Conservation (phyloP, 1,140 invertebrate genomes). For the Leptinotarsa texana region DNA sequence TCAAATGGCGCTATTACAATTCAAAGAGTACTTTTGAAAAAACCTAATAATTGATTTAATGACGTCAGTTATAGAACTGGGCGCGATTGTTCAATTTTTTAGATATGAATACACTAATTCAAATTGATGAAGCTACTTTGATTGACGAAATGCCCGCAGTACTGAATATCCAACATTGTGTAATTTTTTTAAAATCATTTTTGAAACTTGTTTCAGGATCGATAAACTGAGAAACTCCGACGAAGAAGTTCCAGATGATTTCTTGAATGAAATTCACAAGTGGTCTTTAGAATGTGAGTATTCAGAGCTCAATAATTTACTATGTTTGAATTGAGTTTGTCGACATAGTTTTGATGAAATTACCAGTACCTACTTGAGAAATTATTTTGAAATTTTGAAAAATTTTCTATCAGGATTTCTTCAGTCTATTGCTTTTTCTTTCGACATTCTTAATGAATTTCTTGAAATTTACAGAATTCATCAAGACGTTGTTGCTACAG, state of each 20-base stretch:
- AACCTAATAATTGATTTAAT: too few species aligned
- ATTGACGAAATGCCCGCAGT: too few species aligned
- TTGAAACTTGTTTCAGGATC: constrained; percentile 57
- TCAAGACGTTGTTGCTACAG: not conserved
- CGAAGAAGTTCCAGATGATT: constrained; percentile 70
- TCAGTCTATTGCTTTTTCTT: not conserved
- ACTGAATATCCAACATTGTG: too few species aligned
- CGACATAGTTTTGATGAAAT: not conserved
- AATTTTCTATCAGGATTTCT: not conserved
- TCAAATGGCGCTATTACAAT: too few species aligned
- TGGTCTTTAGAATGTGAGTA: constrained; percentile 78
- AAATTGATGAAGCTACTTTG: too few species aligned
- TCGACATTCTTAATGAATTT: not conserved
- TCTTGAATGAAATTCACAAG: constrained; percentile 75
- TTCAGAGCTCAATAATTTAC: not conserved
- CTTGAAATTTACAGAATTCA: not conserved
- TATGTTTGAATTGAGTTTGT: not conserved
- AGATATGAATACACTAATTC: too few species aligned
- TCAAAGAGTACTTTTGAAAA: too few species aligned
- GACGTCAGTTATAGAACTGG: too few species aligned
- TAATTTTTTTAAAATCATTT: too few species aligned
- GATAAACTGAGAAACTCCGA: constrained; percentile 65
- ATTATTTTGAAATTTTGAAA: too few species aligned
- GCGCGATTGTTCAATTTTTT: too few species aligned
- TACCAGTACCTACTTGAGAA: too few species aligned